phyloP scores from a whole-genome alignment of 2,113 vertebrate genomes.

The Prietella phreatophila region DNA sequence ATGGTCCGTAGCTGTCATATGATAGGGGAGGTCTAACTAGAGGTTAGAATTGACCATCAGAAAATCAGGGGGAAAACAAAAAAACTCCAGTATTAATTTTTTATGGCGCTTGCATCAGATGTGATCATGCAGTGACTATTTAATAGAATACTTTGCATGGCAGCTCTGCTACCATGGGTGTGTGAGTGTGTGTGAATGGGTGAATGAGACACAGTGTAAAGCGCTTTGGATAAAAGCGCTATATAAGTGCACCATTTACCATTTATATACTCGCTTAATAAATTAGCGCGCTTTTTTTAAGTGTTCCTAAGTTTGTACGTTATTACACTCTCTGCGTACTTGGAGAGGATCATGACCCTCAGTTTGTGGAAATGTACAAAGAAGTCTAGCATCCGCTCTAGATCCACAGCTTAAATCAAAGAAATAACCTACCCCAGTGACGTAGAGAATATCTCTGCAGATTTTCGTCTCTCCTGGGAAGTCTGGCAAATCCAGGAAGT shows the following conservation, averaged over 20 bases:
- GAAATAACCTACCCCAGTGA: conserved; percentile 87
- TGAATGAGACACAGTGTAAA: too few relatives aligned
- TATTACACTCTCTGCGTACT: background rate
- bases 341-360: background rate
- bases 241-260: too few relatives aligned
- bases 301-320: background rate
- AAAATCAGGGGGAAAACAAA: background rate
- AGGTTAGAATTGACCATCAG: too few relatives aligned
- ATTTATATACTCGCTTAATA: background rate
- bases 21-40: background rate
- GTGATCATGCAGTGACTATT: background rate
- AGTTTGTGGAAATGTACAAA: background rate
- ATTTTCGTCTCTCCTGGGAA: conserved; percentile 95
- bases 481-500: conserved; percentile 95
- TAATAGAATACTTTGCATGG: background rate
- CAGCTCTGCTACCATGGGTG: too few relatives aligned
- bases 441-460: conserved; percentile 94
- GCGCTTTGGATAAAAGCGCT: too few relatives aligned
- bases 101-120: background rate
- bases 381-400: background rate
- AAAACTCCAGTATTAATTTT: background rate
- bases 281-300: background rate
- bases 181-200: too few relatives aligned
- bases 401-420: background rate
- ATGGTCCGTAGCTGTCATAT: background rate